These are phyloP conservation scores for Trachymyrmex septentrionalis DNA, from an alignment of 1,140 invertebrate species.

Conservation along the genomic window DNA sequence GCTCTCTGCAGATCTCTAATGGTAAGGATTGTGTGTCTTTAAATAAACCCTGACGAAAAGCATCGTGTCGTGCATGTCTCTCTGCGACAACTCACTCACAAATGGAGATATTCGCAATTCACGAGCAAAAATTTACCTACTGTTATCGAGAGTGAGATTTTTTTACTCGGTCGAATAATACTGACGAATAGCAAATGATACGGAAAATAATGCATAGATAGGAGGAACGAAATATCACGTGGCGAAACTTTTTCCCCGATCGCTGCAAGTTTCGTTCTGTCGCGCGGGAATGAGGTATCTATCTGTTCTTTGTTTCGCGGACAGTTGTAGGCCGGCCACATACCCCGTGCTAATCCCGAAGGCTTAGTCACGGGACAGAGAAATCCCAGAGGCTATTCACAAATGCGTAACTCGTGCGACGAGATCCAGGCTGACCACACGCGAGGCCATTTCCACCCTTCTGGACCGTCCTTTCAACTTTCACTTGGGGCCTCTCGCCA, in stretches of 20 bases:
- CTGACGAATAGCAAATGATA: neutral
- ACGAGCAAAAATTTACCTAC: neutral
- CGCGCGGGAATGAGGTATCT: conserved; percentile 11
- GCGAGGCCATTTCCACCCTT: conserved; percentile 57
- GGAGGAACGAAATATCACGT: conserved; percentile 16
- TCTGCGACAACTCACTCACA: neutral
- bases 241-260: conserved; percentile 40
- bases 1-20: conserved; percentile 20
- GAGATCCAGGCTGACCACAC: conserved; percentile 65
- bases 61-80: neutral
- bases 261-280: conserved; percentile 33
- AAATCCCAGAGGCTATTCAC: conserved; percentile 80
- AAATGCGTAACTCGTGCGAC: conserved; percentile 70
- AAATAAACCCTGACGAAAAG: neutral
- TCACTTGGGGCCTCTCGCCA: conserved; percentile 44
- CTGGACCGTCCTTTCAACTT: conserved; percentile 56
- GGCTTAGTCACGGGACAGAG: conserved; percentile 72
- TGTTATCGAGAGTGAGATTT: neutral
- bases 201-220: conserved; percentile 42
- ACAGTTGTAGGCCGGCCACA: conserved; percentile 66
- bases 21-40: neutral
- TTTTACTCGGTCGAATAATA: neutral
- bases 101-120: conserved; percentile 27
- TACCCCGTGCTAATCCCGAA: conserved; percentile 74
- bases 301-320: conserved; percentile 68